Conservation (phyloP, 1,140 invertebrate genomes). For the Diabrotica undecimpunctata region DNA sequence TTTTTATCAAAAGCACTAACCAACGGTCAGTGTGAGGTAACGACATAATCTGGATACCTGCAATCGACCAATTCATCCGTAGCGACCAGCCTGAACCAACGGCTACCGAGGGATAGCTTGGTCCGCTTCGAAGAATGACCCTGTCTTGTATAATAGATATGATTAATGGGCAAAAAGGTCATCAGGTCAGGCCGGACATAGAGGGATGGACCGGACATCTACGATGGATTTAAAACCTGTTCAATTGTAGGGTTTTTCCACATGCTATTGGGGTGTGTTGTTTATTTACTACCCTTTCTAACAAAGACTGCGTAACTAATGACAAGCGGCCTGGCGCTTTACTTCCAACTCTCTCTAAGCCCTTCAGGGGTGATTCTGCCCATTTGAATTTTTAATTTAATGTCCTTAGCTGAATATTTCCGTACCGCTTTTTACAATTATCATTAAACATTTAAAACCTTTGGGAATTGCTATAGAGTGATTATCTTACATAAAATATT, state of each 20-base stretch:
- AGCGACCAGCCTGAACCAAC: background rate
- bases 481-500: too few species aligned
- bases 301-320: slow-evolving; percentile 39
- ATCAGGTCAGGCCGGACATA: slow-evolving; percentile 40
- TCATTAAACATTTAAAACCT: too few species aligned
- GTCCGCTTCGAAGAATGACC: slow-evolving; percentile 23
- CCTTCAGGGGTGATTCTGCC: background rate
- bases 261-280: slow-evolving; percentile 36
- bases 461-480: too few species aligned
- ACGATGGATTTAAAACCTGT: slow-evolving; percentile 32
- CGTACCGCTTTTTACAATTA: too few species aligned
- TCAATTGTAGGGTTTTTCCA: slow-evolving; percentile 33
- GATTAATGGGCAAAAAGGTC: slow-evolving; percentile 43
- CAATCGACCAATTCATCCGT: slow-evolving; percentile 19
- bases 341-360: background rate
- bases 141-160: slow-evolving; percentile 42
- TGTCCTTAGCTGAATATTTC: background rate
- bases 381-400: background rate
- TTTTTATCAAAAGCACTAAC: slow-evolving; percentile 34
- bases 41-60: slow-evolving; percentile 40
- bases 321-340: slow-evolving; percentile 14
- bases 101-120: background rate
- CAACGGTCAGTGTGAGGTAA: slow-evolving; percentile 42
- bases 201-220: slow-evolving; percentile 35
- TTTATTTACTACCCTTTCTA: slow-evolving; percentile 39